Evolutionary conservation across 2,797 vertebrate species (phyloP), one percentile per base, ranked within the genome.

Genomic region (Ctenopoma kingsleyae): DNA sequence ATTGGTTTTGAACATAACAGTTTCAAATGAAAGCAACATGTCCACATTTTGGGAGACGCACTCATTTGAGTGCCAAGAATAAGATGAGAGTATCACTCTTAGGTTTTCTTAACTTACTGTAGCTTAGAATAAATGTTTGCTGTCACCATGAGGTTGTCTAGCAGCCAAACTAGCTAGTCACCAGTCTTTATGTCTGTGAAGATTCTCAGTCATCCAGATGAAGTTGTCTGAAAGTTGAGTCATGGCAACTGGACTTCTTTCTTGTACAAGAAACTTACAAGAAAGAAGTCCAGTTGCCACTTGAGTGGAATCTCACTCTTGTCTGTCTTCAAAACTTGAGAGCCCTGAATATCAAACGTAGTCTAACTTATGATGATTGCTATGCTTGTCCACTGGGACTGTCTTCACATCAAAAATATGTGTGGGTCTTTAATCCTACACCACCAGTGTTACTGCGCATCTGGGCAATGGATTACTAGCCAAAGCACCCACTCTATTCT

Each of bases 371-470:
- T 48, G 16, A 54, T 55, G 56, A 30, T 36, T 50, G 53, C 36
- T 15, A n/a, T 46, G 13, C 27, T 51, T 58, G 23, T 56, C 32
- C 2, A 1, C 43, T 56, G 43, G 20, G 32, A 47, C 0, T 44
- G 17, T 58, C 38, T 5, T 27, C 11, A 32, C 63, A 66, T 79
- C 53, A 81, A 74, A 79, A 64, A 64, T 17, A 40, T 54, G 13
- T 64, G 58, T 32, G 6, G 15, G 36, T 68, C 46, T 77, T 77
- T 60, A 72, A 64, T 49, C 38, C 22, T 30, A n/a, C 22, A 40
- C 19, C 36, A 32, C 38, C 22, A 46, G 10, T 70, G 23, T 62
- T 48, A 60, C 20, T 53, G 43, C 58, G 74, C 43, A 67, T 68
- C 19, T 64, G 30, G 17, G 19, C 51, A 8, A 47, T 43, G 67